Base-by-base conservation (phyloP, 1,140 invertebrate species). In the Arion vulgaris region DNA sequence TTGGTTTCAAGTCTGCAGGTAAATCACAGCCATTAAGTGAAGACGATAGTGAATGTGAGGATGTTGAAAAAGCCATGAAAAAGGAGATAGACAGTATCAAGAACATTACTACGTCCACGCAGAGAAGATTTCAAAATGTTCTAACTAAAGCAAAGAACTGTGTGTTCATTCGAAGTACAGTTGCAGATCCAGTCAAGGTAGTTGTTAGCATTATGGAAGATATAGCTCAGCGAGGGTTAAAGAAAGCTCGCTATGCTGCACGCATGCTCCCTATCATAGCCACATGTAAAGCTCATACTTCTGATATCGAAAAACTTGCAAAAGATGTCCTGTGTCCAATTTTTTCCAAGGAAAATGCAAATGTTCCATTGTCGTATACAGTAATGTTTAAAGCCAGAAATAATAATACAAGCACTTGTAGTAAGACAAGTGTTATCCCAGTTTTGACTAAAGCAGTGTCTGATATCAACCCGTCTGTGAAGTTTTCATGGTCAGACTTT, bases 381-480 rank as follows among this genome's bases (percentile, higher is more conserved):
- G 95, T 98, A 81, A 93, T 96, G 32, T 95, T 95, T 86, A 98
- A 97, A 90, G 95, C 95, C 85, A 94, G 96, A 72, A 96, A 95
- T 86, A 98, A 90, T 76, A 95, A 94, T 87, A 95, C 93, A 84
- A 92, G 97, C 34, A 73, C 68, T 26, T 81, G 80, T 23, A 93
- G 94, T 39, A 93, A 95, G 82, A 94, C 95, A 66, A 93, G 95
- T 73, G 78, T 92, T 5, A 84, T 90, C 23, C 84, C 86, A 28
- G 75, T 80, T 1, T 51, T 92, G 32, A 85, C 83, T 26, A 77
- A 87, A 19, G 71, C 87, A 2, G 80, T 92, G 15, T 81, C 83
- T 26, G 84, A 87, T 15, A 84, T 86, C 23, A 88, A 89, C 82
- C 86, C 88, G 0, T 69, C 85, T 5, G 87, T 89, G 81, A 86